Base-by-base conservation (phyloP, 2,113 vertebrate genomes). In the Columba janthina region DNA sequence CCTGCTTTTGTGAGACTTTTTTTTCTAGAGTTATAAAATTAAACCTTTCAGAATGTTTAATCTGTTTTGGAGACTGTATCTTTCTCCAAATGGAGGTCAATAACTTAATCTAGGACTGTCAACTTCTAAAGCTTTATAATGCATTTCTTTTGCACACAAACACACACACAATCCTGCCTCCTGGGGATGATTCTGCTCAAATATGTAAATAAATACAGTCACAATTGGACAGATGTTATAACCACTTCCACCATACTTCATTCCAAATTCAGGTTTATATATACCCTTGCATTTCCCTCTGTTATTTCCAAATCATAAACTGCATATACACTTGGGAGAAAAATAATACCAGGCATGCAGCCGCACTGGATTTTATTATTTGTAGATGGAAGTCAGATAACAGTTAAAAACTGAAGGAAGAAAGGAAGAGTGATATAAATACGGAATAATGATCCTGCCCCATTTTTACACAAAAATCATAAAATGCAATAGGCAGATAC, bases 171-270 rank as follows among this genome's bases (percentile, higher is more conserved):
- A 22, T 86, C 53, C 40, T 14, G 2, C 69, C 90, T 95, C 72
- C 70, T 84, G 70, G 75, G 85, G 61, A 72, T 51, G 72, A 81
- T 54, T 94, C 73, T 90, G 67, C 69, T 85, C 85, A 67, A 85
- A 91, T 58, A 95, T 64, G 72, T 56, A 90, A 96, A 94, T 93
- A 88, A 88, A 93, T 81, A 71, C 85, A 95, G 71, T 50, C 85
- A 85, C 51, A 72, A 88, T 14, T 78, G 86, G 85, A 93, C 70
- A 96, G 69, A 88, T 94, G 65, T 86, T 95, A 53, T n/a, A 94
- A 58, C n/a, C 53, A 53, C 42, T 91, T 95, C 61, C 22, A 94
- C 76, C 40, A 65, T 17, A 78, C 61, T 94, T 93, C 85, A 96
- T 74, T 95, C 28, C 29, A 77, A 90, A 96, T 92, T 80, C 90